Evolutionary conservation across 2,888 invertebrate genomes (phyloP).

Genomic region (Liopterus haemorrhoidalis): DNA sequence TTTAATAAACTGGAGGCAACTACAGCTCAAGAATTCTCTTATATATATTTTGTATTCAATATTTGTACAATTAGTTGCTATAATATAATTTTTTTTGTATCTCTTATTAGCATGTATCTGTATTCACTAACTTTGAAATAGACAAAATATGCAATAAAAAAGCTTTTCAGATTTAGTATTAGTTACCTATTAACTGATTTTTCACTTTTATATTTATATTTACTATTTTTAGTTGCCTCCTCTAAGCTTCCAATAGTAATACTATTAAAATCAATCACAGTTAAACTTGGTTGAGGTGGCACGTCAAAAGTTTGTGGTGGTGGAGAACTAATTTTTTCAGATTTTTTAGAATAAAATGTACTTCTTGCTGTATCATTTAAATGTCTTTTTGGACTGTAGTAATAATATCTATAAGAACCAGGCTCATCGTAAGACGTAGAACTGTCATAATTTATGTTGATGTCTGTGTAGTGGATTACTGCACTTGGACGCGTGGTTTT

Average conservation of each 20-base stretch:
- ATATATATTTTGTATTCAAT: neutral
- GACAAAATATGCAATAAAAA: neutral
- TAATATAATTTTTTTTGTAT: neutral
- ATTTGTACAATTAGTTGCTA: neutral
- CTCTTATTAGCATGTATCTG: neutral
- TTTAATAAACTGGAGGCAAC: too few relatives aligned
- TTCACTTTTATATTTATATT: conserved; percentile 19
- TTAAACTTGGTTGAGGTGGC: conserved; percentile 57
- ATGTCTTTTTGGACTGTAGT: conserved; percentile 35
- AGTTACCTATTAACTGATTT: conserved; percentile 3
- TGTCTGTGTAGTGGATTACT: conserved; percentile 50
- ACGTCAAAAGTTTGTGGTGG: conserved; percentile 42
- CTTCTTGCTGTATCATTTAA: conserved; percentile 28
- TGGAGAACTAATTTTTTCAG: conserved; percentile 27
- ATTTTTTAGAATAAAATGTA: conserved; percentile 18
- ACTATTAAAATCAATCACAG: conserved; percentile 68
- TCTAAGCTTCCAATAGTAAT: conserved; percentile 58
- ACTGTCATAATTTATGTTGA: conserved; percentile 52
- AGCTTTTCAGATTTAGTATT: conserved; percentile 9
- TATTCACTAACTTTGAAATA: neutral
- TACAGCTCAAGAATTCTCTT: too few relatives aligned
- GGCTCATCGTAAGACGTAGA: conserved; percentile 48
- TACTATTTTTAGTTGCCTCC: conserved; percentile 39
- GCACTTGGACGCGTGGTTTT: conserved; percentile 49
- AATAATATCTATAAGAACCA: conserved; percentile 37